Base-by-base conservation (phyloP, 1,140 invertebrate genomes). In the Drosophila sp. region DNA sequence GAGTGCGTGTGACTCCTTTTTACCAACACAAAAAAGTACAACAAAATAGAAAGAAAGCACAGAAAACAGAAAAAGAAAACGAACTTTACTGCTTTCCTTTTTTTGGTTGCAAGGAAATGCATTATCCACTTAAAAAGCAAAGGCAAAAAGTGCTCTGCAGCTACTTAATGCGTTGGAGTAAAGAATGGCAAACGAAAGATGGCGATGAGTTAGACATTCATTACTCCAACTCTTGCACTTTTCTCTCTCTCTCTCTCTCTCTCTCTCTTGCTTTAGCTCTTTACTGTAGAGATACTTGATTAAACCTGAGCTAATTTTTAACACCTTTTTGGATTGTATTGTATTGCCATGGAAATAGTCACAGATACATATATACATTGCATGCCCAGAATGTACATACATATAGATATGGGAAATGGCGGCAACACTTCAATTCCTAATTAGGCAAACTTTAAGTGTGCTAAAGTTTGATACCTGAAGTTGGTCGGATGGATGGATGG, bases 91-190 rank as follows among this genome's bases (percentile, higher is more conserved):
- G 78, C 72, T 69, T 71, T 74, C 69, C 81, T 66, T 77, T 65
- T 17, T 60, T 81, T 60, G 65, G 64, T 60, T 67, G 44, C 54
- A 87, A 87, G 83, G 83, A 86, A 86, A 86, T 87, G 83, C 83
- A 86, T 86, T 86, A 87, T 87, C 83, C 83, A 86, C 83, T 87
- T 86, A 87, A 74, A 68, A 72, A 69, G 76, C 73, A 70, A 66
- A 76, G 66, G 66, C 67, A 80, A 75, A 78, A 86, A 86, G 72
- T 76, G 69, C 70, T 74, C 66, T 66, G 81, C 67, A 75, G 82
- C 83, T 86, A 76, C 75, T 85, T 81, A 85, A 73, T 63, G 79
- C 63, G 63, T 71, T 74, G 70, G 71, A 76, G 60, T 70, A 75
- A 68, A 58, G 77, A 80, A 58, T 29, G 41, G 40, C 67, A 32